phyloP scores from a whole-genome alignment of 2,797 vertebrate genomes.

The Parotocinclus haroldoi region DNA sequence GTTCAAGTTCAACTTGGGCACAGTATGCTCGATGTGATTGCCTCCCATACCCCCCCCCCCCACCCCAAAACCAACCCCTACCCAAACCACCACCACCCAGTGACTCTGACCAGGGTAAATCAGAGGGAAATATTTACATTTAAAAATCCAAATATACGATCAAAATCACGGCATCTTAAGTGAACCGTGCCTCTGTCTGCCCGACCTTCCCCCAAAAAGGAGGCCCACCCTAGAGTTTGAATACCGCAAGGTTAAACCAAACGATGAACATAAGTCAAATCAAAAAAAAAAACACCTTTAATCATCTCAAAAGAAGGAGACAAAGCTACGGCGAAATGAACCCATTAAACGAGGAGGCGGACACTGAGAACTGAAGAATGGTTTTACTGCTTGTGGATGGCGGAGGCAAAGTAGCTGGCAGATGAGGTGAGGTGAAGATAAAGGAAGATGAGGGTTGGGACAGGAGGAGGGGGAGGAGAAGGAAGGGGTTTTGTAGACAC shows the following conservation, averaged over 20 bases:
- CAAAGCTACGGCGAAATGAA: conserved; percentile 43
- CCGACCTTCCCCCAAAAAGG: too few relatives aligned
- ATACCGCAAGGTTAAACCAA: conserved; percentile 55
- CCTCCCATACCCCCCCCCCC: too few relatives aligned
- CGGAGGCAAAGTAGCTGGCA: conserved; percentile 79
- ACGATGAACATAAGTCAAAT: conserved; percentile 60
- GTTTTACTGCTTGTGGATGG: conserved; percentile 80
- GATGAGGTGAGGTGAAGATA: conserved; percentile 56
- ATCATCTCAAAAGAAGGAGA: conserved; percentile 38
- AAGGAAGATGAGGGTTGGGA: conserved; percentile 25
- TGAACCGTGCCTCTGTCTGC: too few relatives aligned
- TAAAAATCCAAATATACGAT: too few relatives aligned
- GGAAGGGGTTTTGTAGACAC: conserved; percentile 62
- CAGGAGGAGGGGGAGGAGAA: conserved; percentile 31
- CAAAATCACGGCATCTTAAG: too few relatives aligned
- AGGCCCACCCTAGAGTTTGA: neutral
- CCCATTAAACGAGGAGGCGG: conserved; percentile 56
- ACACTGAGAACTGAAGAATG: conserved; percentile 66
- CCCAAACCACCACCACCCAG: too few relatives aligned
- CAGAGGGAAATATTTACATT: too few relatives aligned
- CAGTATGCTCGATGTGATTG: too few relatives aligned
- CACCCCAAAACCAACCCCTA: too few relatives aligned
- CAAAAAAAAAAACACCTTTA: conserved; percentile 39
- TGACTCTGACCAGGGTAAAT: too few relatives aligned
- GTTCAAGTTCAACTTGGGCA: too few relatives aligned